Percentiles rank a stretch among this genome's conserved stretches.
phyloP scores from a whole-genome alignment of 2,888 invertebrate genomes.

The Hydriomena furcata region DNA sequence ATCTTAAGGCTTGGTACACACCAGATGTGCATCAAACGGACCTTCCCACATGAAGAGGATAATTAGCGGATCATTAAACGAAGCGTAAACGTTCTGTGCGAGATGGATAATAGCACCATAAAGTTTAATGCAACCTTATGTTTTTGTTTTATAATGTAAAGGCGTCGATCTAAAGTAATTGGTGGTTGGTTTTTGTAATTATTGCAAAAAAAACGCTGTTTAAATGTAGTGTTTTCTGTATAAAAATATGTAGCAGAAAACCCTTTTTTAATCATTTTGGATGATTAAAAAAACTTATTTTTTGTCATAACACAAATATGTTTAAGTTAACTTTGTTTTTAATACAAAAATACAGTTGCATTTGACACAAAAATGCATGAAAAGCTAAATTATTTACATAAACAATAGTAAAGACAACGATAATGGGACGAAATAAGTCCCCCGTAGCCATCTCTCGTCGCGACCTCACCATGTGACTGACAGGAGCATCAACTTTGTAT shows the following conservation, averaged over 20 bases:
- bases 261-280: no score
- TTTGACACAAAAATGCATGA: slow-evolving; percentile 17
- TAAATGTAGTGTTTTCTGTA: no score
- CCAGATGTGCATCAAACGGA: slow-evolving; percentile 20
- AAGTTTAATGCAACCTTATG: slow-evolving; percentile 42
- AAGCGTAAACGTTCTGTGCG: slow-evolving; percentile 60
- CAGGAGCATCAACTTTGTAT: slow-evolving; percentile 66
- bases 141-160: slow-evolving; percentile 33
- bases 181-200: slow-evolving; percentile 6
- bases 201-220: not conserved
- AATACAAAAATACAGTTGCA: slow-evolving; percentile 11
- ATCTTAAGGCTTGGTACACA: slow-evolving; percentile 17
- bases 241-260: no score
- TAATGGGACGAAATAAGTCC: slow-evolving; percentile 31
- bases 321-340: slow-evolving; percentile 1
- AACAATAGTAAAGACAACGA: slow-evolving; percentile 28
- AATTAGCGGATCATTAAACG: slow-evolving; percentile 67
- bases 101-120: slow-evolving; percentile 58
- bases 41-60: slow-evolving; percentile 40
- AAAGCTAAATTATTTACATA: slow-evolving; percentile 29
- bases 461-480: slow-evolving; percentile 41
- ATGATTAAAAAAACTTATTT: not conserved
- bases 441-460: slow-evolving; percentile 39
- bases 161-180: slow-evolving; percentile 30
- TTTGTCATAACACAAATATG: not conserved